phyloP scores from a whole-genome alignment of 1,140 invertebrate species.

The Steinernema khuongi region DNA sequence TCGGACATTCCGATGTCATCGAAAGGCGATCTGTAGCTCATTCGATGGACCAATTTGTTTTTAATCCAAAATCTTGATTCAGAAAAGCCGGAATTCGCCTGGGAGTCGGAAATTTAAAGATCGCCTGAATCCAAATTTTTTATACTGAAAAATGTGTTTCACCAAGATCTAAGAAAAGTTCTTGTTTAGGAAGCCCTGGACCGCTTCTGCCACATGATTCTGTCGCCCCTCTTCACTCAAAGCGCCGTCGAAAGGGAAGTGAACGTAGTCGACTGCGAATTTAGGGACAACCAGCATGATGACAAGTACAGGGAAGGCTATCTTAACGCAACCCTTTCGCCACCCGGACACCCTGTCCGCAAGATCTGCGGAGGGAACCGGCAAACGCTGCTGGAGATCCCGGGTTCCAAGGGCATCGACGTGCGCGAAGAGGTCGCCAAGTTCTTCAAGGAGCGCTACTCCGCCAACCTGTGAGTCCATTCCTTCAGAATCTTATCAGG shows the following conservation, averaged over 20 bases:
- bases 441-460: constrained; percentile 87
- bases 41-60: too few species aligned
- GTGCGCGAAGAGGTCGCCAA: constrained; percentile 78
- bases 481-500: background rate
- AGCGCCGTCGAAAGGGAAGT: constrained; percentile 82
- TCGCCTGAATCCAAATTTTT: too few species aligned
- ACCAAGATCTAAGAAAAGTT: too few species aligned
- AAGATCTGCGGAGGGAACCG: constrained; percentile 67
- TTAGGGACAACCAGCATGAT: constrained; percentile 83
- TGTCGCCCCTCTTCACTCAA: constrained; percentile 82
- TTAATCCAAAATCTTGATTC: too few species aligned
- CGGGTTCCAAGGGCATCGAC: constrained; percentile 72
- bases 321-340: constrained; percentile 67
- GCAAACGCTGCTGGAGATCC: constrained; percentile 73
- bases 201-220: constrained; percentile 89
- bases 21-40: too few species aligned
- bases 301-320: constrained; percentile 82
- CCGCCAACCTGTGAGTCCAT: constrained; percentile 69
- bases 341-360: constrained; percentile 38
- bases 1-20: too few species aligned
- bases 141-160: too few species aligned
- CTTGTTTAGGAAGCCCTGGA: constrained; percentile 36
- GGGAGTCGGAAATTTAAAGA: too few species aligned
- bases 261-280: constrained; percentile 89
- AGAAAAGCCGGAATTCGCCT: too few species aligned